Evolutionary conservation across 2,888 invertebrate species (phyloP).

Genomic region (Diarsia mendica): DNA sequence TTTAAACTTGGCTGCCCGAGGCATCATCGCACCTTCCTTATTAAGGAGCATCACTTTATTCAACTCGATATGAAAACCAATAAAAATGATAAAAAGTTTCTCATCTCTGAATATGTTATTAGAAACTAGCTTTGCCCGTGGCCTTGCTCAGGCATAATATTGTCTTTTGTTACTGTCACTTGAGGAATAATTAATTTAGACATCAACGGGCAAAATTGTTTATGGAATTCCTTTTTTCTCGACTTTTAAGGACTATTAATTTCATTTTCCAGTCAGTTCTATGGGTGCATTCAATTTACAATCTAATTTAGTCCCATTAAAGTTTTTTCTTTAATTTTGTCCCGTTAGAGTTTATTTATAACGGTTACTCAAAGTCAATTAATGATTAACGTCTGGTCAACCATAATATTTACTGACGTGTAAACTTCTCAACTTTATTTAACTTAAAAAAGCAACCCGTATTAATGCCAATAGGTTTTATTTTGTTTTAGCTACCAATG

Average conservation of each 20-base stretch:
- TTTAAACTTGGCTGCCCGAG: slow-evolving; percentile 43
- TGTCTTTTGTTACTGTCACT: slow-evolving; percentile 11
- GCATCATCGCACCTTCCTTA: slow-evolving; percentile 44
- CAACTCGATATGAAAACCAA: slow-evolving; percentile 48
- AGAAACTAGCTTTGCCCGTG: slow-evolving; percentile 25
- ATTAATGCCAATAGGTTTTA: background rate
- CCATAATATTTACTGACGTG: background rate
- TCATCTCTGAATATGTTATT: slow-evolving; percentile 41
- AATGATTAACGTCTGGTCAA: background rate
- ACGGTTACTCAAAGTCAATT: background rate
- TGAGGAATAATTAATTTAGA: background rate
- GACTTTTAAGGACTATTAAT: background rate
- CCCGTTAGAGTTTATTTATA: background rate
- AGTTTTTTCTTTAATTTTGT: background rate
- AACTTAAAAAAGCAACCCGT: background rate
- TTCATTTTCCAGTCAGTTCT: background rate
- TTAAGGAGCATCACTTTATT: slow-evolving; percentile 45
- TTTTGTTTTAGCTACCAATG: background rate
- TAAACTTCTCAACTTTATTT: background rate
- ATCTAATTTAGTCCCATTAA: background rate
- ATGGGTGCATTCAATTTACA: background rate
- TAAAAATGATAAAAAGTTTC: slow-evolving; percentile 54
- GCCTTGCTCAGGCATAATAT: background rate
- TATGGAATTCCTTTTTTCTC: background rate
- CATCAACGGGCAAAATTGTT: background rate